Conservation (phyloP, 1,140 invertebrate genomes). For the Bombus confusus region DNA sequence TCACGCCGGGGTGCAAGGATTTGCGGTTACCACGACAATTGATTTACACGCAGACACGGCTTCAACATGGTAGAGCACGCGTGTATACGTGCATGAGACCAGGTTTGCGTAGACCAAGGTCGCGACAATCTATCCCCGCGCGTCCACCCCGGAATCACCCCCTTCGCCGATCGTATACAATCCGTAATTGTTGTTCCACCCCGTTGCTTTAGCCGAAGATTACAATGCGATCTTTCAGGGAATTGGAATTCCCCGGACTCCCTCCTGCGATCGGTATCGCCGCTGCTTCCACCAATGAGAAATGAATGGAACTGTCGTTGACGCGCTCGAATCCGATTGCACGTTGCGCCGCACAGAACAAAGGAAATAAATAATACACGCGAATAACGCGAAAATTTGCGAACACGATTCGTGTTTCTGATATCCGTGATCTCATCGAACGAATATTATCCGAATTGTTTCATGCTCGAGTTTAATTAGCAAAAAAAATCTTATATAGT, state of each 20-base stretch:
- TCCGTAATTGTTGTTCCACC: slow-evolving; percentile 73
- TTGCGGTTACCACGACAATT: slow-evolving; percentile 78
- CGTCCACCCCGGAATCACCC: slow-evolving; percentile 59
- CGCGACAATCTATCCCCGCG: slow-evolving; percentile 41
- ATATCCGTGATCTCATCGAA: slow-evolving; percentile 16
- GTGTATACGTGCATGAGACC: not conserved
- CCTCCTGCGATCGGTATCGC: slow-evolving; percentile 29
- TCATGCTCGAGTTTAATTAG: not conserved
- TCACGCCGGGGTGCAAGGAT: slow-evolving; percentile 73
- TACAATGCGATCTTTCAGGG: slow-evolving; percentile 72
- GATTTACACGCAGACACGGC: slow-evolving; percentile 73
- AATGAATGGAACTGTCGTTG: slow-evolving; percentile 68
- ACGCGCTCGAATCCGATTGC: slow-evolving; percentile 64
- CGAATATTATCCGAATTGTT: not conserved
- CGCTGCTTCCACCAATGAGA: slow-evolving; percentile 57
- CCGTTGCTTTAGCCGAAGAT: slow-evolving; percentile 73
- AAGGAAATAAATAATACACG: slow-evolving; percentile 67
- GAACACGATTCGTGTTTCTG: not conserved
- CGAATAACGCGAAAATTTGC: slow-evolving; percentile 37
- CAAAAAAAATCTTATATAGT: not conserved
- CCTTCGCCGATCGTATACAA: slow-evolving; percentile 68
- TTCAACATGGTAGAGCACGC: slow-evolving; percentile 14
- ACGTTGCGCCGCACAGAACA: slow-evolving; percentile 24
- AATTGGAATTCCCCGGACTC: slow-evolving; percentile 65
- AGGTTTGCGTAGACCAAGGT: slow-evolving; percentile 4